Evolutionary conservation across 2,888 invertebrate genomes (phyloP).

Genomic region (Andrena praecox): DNA sequence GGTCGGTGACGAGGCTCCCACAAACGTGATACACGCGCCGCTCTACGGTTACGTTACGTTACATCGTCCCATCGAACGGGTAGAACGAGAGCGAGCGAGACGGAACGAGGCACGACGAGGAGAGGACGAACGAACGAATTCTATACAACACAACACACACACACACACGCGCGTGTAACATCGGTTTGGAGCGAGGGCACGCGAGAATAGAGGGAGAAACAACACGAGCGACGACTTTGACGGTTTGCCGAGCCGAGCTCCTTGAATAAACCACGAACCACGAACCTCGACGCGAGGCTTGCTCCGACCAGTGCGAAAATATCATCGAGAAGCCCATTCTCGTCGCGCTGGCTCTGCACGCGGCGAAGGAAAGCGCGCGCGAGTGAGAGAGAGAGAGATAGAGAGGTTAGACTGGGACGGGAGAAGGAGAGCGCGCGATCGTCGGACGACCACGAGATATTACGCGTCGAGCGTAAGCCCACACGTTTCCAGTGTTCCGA

Average conservation of each 20-base stretch:
- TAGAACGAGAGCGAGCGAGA: conserved; percentile 48
- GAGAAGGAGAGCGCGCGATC: conserved; percentile 43
- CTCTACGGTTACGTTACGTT: conserved; percentile 62
- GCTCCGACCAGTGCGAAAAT: conserved; percentile 49
- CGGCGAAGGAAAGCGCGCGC: conserved; percentile 55
- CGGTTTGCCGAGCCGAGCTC: conserved; percentile 44
- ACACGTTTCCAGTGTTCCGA: conserved; percentile 56
- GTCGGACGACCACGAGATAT: conserved; percentile 54
- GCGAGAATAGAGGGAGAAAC: conserved; percentile 23
- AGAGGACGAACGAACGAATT: conserved; percentile 64
- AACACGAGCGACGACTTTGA: conserved; percentile 55
- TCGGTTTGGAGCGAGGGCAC: conserved; percentile 15
- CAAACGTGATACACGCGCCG: conserved; percentile 69
- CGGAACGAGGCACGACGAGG: conserved; percentile 11
- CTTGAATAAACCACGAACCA: conserved; percentile 29
- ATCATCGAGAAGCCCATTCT: conserved; percentile 64
- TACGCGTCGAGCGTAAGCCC: conserved; percentile 44
- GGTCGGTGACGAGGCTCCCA: conserved; percentile 68
- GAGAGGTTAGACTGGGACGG: conserved; percentile 24
- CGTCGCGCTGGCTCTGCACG: conserved; percentile 46
- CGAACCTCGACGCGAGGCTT: conserved; percentile 42
- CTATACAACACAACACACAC: neutral
- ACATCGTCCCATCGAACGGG: conserved; percentile 54
- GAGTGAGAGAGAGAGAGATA: conserved; percentile 50
- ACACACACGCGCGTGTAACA: conserved; percentile 5